Conservation (phyloP, 1,140 invertebrate species). For the Rhopalosiphum padi region DNA sequence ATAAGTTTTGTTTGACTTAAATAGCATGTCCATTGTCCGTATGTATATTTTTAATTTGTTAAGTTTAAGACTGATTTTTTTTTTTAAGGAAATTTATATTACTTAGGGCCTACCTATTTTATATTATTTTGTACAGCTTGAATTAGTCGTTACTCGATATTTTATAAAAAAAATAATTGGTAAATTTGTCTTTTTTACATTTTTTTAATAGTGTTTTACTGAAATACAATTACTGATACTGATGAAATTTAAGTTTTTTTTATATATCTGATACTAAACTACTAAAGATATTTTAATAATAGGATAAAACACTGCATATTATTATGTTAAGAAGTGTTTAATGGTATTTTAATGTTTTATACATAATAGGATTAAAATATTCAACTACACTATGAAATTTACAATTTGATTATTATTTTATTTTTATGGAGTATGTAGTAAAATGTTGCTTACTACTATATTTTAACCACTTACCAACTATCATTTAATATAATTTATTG, state of each 20-base stretch:
- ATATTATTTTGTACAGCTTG: constrained; percentile 39
- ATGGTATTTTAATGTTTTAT: not conserved
- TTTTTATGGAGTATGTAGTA: too few species aligned
- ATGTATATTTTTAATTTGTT: constrained; percentile 47
- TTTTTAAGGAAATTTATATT: constrained; percentile 18
- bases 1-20: constrained; percentile 8
- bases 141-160: constrained; percentile 37
- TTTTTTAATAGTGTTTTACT: constrained; percentile 31
- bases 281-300: not conserved
- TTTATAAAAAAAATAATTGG: constrained; percentile 14
- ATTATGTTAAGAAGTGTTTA: not conserved
- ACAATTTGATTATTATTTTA: too few species aligned
- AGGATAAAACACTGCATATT: not conserved
- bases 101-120: constrained; percentile 55
- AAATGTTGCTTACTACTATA: not conserved
- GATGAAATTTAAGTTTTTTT: not conserved
- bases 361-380: not conserved
- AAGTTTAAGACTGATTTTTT: constrained; percentile 57
- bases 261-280: not conserved
- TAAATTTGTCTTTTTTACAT: constrained; percentile 42
- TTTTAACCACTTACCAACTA: not conserved
- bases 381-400: not conserved
- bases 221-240: constrained; percentile 20
- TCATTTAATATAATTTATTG: too few species aligned
- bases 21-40: not conserved